phyloP scores from a whole-genome alignment of 2,888 invertebrate genomes.

The Hirudinaria manillensis region DNA sequence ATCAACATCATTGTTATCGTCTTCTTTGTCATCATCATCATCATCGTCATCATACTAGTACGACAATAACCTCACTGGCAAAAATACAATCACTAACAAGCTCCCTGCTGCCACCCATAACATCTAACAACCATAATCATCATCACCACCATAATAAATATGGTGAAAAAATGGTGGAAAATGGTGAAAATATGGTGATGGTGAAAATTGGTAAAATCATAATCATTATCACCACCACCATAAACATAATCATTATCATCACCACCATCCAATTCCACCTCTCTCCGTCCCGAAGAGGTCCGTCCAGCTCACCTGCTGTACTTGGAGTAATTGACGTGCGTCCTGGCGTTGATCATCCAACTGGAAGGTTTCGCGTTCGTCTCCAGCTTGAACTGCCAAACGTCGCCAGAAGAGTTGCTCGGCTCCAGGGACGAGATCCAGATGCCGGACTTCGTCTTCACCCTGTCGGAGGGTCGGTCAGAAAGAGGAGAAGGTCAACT shows the following conservation, averaged over 20 bases:
- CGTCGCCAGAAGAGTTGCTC: background rate
- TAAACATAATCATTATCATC: background rate
- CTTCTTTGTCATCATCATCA: too few species aligned
- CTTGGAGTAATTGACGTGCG: background rate
- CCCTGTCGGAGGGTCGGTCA: background rate
- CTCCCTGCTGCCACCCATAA: background rate
- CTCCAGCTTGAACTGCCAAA: constrained; percentile 12
- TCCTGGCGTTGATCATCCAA: constrained; percentile 23
- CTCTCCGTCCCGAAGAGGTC: background rate
- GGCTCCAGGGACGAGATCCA: background rate
- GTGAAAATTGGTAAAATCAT: too few species aligned
- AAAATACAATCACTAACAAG: too few species aligned
- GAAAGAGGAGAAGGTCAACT: background rate
- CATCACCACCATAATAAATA: too few species aligned
- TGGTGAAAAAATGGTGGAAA: too few species aligned
- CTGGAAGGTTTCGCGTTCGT: constrained; percentile 18
- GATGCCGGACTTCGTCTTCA: constrained; percentile 12
- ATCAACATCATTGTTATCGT: too few species aligned
- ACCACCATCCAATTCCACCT: constrained; percentile 1
- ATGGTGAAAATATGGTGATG: too few species aligned
- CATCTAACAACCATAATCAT: background rate
- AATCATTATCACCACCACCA: background rate
- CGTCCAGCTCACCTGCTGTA: background rate
- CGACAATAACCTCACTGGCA: too few species aligned
- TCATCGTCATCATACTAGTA: too few species aligned